phyloP scores from a whole-genome alignment of 2,113 vertebrate species.

The Forbesichthys papilliferus region DNA sequence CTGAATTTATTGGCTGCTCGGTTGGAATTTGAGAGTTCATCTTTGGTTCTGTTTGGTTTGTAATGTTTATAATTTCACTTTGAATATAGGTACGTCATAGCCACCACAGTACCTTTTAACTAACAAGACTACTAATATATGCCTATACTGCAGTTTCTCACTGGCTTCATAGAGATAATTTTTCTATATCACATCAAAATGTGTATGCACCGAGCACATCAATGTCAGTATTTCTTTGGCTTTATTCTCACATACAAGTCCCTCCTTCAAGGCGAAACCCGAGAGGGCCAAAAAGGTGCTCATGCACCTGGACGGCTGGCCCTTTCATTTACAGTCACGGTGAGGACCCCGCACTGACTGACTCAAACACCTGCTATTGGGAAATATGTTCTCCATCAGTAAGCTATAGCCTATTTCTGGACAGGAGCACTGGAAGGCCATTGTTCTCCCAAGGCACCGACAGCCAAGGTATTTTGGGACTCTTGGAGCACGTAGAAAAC shows the following conservation, averaged over 20 bases:
- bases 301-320: slow-evolving; percentile 73
- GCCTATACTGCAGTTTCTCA: not conserved
- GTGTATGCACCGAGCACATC: slow-evolving; percentile 30
- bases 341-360: slow-evolving; percentile 75
- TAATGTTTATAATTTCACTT: slow-evolving; percentile 72
- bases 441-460: slow-evolving; percentile 72
- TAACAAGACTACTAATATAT: too few relatives aligned
- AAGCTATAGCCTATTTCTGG: slow-evolving; percentile 72
- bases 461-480: slow-evolving; percentile 79
- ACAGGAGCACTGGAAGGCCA: slow-evolving; percentile 75
- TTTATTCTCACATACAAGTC: slow-evolving; percentile 56
- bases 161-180: not conserved
- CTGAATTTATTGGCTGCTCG: slow-evolving; percentile 43
- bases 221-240: slow-evolving; percentile 53
- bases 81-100: slow-evolving; percentile 57
- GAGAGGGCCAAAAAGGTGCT: slow-evolving; percentile 64
- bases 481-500: slow-evolving; percentile 69
- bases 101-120: slow-evolving; percentile 13
- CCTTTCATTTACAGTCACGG: slow-evolving; percentile 75
- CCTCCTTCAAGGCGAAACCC: slow-evolving; percentile 68
- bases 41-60: slow-evolving; percentile 52
- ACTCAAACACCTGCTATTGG: slow-evolving; percentile 81
- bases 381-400: slow-evolving; percentile 81
- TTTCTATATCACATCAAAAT: not conserved
- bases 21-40: slow-evolving; percentile 34